Conservation (phyloP, 2,113 vertebrate species). For the Stomatorhinus ivindoensis region DNA sequence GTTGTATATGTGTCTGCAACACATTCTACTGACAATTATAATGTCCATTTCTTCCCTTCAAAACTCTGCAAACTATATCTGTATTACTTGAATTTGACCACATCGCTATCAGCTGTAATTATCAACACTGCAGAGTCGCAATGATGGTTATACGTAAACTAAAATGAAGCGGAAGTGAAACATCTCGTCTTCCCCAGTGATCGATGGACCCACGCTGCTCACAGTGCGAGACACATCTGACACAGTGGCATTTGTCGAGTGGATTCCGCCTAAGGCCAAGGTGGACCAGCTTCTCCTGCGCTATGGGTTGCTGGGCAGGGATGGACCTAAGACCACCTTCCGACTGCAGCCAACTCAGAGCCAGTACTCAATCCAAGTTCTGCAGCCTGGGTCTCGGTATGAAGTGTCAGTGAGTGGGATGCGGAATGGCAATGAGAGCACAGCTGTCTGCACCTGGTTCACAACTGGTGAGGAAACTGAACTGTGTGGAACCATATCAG, state of each 20-base stretch:
- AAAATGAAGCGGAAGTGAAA: not conserved
- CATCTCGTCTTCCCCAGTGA: conserved; percentile 58
- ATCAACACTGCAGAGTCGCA: not conserved
- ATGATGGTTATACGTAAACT: not conserved
- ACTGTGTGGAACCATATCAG: not conserved
- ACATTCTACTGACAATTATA: not conserved
- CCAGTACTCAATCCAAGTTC: conserved; percentile 91
- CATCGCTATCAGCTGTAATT: not conserved
- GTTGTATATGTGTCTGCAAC: not conserved
- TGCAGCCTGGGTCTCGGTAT: conserved; percentile 79
- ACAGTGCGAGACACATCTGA: conserved; percentile 86
- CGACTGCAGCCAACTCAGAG: conserved; percentile 87
- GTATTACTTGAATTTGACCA: not conserved
- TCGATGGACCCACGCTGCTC: conserved; percentile 83
- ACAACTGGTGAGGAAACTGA: conserved; percentile 72
- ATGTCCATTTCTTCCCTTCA: not conserved
- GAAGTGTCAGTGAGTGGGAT: conserved; percentile 74
- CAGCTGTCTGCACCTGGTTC: conserved; percentile 70
- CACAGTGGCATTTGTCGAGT: conserved; percentile 92
- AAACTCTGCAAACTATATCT: not conserved
- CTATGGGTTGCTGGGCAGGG: conserved; percentile 73
- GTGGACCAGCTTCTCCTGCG: conserved; percentile 85
- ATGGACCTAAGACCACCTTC: conserved; percentile 80
- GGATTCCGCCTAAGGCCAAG: conserved; percentile 80
- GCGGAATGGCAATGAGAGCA: conserved; percentile 75